Base-by-base conservation (phyloP, 2,888 invertebrate species). In the Diarsia mendica region DNA sequence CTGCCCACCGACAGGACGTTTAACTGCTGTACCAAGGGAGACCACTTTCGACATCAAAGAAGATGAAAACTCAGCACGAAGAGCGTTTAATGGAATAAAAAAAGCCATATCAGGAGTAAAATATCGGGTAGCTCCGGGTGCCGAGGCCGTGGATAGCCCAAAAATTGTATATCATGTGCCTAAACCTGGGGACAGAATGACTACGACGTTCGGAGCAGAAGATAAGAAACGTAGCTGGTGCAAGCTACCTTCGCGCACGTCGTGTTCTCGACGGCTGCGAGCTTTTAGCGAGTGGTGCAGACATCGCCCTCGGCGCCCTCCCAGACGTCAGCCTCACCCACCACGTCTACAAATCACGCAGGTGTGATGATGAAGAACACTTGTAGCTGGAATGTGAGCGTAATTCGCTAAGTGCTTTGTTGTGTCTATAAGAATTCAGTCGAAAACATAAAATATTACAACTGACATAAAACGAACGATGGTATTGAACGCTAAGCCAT, bases 261-360 rank as follows among this genome's bases (percentile, higher is more conserved):
- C 92, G 23, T 95, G 94, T 80, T 86, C 92, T 64, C 90, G 93
- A 44, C 89, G 91, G 33, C 84, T 96, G 49, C 92, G 93, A 46
- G 88, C 91, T 9, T 86, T 94, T 53, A 91, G 92, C 23, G 90
- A 90, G 28, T 96, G 95, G 93, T 95, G 95, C 83, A 90, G 90
- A 33, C 89, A 90, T 39, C 91, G 91, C 28, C 93, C 94, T 44
- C 92, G 91, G 3, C 92, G 92, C 1, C 93, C 94, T 63, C 91
- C 94, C 44, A 90, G 92, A 39, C 93, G 94, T 20, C 92, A 93
- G 81, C 90, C 92, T 63, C 92, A 93, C 53, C 92, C 93, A 20
- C 92, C 93, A n/a, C 92, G 92, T 10, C 92, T 96, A 80, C 96
- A 96, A 90, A 95, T 96, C 91, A 96, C 96, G 89, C 96, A 96